Percentiles rank a stretch among this genome's conserved stretches.
Evolutionary conservation across 2,797 vertebrate genomes (phyloP).

Genomic region (Alectoris magna): DNA sequence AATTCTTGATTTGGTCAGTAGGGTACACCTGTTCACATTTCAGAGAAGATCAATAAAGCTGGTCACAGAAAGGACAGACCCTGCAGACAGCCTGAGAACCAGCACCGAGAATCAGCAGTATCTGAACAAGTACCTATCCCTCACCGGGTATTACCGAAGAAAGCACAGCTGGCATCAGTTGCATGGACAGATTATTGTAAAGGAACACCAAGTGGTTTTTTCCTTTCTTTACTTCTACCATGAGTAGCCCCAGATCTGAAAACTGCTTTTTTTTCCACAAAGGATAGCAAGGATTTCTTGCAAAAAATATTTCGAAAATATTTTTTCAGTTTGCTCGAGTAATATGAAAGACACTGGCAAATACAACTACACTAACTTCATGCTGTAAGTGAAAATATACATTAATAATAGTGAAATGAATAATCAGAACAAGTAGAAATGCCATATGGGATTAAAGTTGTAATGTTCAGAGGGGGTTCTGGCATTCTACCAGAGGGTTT

Average conservation of each 20-base stretch:
- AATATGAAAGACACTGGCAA: background rate
- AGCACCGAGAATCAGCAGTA: background rate
- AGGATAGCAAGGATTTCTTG: background rate
- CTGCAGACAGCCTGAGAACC: background rate
- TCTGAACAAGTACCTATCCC: background rate
- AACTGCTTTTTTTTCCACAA: background rate
- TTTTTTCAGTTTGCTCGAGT: background rate
- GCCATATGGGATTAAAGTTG: conserved; percentile 18
- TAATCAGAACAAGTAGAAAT: conserved; percentile 31
- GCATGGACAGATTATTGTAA: background rate
- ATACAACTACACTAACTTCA: background rate
- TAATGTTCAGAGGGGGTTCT: background rate
- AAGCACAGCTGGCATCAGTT: conserved; percentile 5
- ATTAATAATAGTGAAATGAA: conserved; percentile 21
- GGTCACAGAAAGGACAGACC: background rate
- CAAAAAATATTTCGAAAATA: background rate
- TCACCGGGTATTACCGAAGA: background rate
- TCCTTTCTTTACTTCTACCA: background rate
- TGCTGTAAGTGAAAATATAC: background rate
- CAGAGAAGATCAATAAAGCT: background rate
- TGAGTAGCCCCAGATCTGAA: background rate
- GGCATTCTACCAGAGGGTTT: conserved; percentile 11
- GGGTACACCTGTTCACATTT: background rate
- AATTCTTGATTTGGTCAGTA: background rate
- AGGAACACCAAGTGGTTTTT: background rate